Percentiles rank a stretch among this genome's conserved stretches.
Conservation (phyloP, 1,140 invertebrate genomes). For the Pygmarrhopalites habei region DNA sequence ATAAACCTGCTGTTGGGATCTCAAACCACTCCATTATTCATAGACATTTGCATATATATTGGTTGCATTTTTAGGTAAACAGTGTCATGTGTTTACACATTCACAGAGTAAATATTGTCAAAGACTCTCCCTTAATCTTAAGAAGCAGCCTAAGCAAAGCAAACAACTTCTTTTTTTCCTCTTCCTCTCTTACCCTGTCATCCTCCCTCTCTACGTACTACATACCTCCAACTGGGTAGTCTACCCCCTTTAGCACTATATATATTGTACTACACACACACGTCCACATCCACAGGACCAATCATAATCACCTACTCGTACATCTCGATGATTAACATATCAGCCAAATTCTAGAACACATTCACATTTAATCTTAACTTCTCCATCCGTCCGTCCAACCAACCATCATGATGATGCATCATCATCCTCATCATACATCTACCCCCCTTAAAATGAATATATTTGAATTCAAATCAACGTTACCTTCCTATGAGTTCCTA, state of each 20-base stretch:
- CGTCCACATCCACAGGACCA: constrained; percentile 1
- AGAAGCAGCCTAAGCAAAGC: constrained; percentile 39
- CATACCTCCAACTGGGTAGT: no score
- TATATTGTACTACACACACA: no score
- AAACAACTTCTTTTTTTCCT: constrained; percentile 34
- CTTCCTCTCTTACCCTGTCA: constrained; percentile 24
- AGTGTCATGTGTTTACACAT: constrained; percentile 42
- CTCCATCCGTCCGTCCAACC: no score
- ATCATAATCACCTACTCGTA: constrained; percentile 29
- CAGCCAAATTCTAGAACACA: no score
- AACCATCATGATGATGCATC: no score
- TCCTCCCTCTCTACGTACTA: neutral
- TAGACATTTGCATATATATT: constrained; percentile 42
- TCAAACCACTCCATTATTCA: constrained; percentile 41
- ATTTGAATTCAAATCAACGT: no score
- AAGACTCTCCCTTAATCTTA: constrained; percentile 41
- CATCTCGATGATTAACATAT: constrained; percentile 32
- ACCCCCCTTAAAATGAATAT: no score
- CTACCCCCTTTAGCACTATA: no score
- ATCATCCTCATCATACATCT: no score
- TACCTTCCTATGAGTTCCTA: no score
- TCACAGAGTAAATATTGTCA: constrained; percentile 41
- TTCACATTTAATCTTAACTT: no score
- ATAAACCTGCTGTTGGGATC: constrained; percentile 39
- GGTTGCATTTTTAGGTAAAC: constrained; percentile 42